Evolutionary conservation across 2,797 vertebrate species (phyloP), one percentile per base, ranked within the genome.

Genomic region (Hemitrygon akajei): DNA sequence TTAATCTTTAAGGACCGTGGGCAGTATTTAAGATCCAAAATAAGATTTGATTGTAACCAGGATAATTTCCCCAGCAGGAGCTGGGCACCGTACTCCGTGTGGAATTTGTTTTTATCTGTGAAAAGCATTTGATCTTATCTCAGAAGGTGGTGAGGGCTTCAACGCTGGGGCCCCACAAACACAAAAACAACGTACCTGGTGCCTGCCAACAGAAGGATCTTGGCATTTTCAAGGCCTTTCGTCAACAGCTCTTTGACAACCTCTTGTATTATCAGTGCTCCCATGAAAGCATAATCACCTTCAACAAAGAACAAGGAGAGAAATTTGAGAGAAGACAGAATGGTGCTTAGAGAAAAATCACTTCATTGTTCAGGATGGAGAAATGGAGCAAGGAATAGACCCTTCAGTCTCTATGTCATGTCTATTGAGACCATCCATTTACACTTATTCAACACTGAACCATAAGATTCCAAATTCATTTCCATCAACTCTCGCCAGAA

Each of bases 241-340:
- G 95, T 97, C 94, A 99, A 95, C 81, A 99, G 97, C 94, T 98
- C 98, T 93, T 98, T 99, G 79, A 99, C 97, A 75, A 99, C 98
- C 95, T 99, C 98, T 95, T 97, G 97, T 95, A 99, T 98, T 95
- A 99, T 99, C 96, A 98, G 96, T 3, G 98, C 97, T 56, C 99
- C 99, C 98, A 99, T 99, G 96, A 99, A 99, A 93, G 98, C 98
- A 25, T 99, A 99, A 91, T 97, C 97, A 94, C 95, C 98, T 99
- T 95, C 7, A 93, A 95, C 79, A 95, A 84, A 94, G 82, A 79
- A 94, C 0, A 76, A 22, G 56, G 34, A 22, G 75, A 94, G 94
- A 95, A 93, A 9, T 95, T 40, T 16, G n/a, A 75, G 91, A 12
- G 10, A 10, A 91, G 6, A 11, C 22, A 20, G 63, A 89, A 3